Evolutionary conservation across 2,113 vertebrate genomes (phyloP).

Genomic region (Chaetura pelagica): DNA sequence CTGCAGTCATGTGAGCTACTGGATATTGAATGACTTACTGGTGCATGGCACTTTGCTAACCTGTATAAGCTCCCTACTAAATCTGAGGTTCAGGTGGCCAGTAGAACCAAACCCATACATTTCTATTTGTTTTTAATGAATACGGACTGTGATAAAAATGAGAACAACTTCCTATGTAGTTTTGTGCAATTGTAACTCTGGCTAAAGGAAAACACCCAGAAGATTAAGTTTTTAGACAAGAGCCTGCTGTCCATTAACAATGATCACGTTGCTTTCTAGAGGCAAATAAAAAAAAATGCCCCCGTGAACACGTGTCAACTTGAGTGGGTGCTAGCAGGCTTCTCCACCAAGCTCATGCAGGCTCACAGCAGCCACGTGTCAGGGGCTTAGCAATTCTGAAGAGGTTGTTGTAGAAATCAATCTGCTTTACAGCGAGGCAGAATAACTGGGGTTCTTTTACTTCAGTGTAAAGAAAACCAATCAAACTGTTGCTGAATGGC

Average conservation of each 20-base stretch:
- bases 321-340: background rate
- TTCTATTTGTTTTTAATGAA: background rate
- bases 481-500: background rate
- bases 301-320: accelerated
- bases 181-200: background rate
- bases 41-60: background rate
- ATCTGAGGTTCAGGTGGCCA: background rate
- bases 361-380: accelerated
- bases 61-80: background rate
- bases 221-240: background rate
- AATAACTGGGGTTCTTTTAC: background rate
- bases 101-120: background rate
- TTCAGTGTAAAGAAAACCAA: background rate
- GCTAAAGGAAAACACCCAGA: background rate
- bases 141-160: accelerated
- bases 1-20: background rate
- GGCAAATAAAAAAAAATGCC: background rate
- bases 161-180: background rate
- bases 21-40: background rate
- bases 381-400: background rate
- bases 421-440: background rate
- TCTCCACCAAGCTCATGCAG: background rate
- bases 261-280: background rate
- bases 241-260: background rate
- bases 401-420: background rate